These are phyloP conservation scores for Diadophis punctatus DNA, from an alignment of 2,113 vertebrate genomes.

Conservation along the genomic window DNA sequence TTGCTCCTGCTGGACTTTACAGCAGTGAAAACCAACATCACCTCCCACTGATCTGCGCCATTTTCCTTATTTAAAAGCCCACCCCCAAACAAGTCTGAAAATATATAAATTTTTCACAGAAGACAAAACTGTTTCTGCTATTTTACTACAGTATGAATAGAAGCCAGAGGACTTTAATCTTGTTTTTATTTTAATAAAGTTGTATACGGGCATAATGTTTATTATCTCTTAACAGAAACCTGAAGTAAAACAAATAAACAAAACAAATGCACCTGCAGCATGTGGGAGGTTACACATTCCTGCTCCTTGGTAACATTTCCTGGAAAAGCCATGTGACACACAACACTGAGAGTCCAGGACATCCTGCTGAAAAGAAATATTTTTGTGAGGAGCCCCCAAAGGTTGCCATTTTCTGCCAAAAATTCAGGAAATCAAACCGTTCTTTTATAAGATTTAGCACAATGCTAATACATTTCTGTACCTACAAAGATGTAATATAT, in stretches of 20 bases:
- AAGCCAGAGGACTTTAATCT: not conserved
- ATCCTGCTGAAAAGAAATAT: not conserved
- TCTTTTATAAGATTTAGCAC: not conserved
- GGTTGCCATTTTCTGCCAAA: not conserved
- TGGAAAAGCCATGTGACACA: not conserved
- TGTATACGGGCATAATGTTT: not conserved
- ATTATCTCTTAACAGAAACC: not conserved
- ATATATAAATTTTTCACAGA: not conserved
- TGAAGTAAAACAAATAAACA: not conserved
- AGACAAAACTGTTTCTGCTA: not conserved
- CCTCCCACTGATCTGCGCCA: not conserved
- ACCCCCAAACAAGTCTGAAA: not conserved
- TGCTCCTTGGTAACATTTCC: not conserved
- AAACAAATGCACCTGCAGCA: not conserved
- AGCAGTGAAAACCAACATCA: not conserved
- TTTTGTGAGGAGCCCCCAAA: not conserved
- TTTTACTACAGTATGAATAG: not conserved
- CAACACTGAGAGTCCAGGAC: not conserved
- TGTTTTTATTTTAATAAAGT: not conserved
- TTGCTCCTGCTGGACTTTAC: not conserved
- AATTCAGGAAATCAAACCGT: not conserved
- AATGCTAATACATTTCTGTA: not conserved
- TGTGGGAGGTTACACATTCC: not conserved
- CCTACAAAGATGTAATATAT: not conserved
- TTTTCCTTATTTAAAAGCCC: not conserved